Evolutionary conservation across 2,113 vertebrate genomes (phyloP).

Genomic region (Bostrychus sinensis): DNA sequence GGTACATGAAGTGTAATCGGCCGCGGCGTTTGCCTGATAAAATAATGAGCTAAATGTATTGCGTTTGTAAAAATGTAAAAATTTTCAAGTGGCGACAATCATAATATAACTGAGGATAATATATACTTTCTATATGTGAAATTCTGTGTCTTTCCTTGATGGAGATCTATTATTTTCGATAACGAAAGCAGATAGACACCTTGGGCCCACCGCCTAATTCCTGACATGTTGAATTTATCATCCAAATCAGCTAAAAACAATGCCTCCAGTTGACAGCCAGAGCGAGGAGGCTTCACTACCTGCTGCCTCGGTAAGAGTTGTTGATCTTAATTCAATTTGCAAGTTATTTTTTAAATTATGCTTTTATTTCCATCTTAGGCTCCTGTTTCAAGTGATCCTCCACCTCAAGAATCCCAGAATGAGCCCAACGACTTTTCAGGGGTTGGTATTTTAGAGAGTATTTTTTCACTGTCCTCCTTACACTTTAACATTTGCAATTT

Average conservation of each 20-base stretch:
- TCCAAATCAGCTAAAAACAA: slow-evolving; percentile 28
- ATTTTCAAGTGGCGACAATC: too few relatives aligned
- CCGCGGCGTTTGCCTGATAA: too few relatives aligned
- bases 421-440: slow-evolving; percentile 1
- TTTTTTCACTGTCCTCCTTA: neutral
- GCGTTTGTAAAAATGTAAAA: too few relatives aligned
- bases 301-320: slow-evolving; percentile 6
- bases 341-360: neutral
- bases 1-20: too few relatives aligned
- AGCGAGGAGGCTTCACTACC: neutral
- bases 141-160: too few relatives aligned
- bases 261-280: slow-evolving; percentile 32
- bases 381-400: neutral
- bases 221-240: neutral
- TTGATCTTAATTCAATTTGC: neutral
- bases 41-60: too few relatives aligned
- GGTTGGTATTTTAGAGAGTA: slow-evolving; percentile 1
- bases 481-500: too few relatives aligned
- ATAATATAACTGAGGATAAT: too few relatives aligned
- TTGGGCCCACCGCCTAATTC: too few relatives aligned
- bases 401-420: neutral
- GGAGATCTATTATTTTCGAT: too few relatives aligned
- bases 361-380: slow-evolving; percentile 18
- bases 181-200: too few relatives aligned
- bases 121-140: too few relatives aligned